Base-by-base conservation (phyloP, 1,140 invertebrate species). In the Mesaphorura yosii region DNA sequence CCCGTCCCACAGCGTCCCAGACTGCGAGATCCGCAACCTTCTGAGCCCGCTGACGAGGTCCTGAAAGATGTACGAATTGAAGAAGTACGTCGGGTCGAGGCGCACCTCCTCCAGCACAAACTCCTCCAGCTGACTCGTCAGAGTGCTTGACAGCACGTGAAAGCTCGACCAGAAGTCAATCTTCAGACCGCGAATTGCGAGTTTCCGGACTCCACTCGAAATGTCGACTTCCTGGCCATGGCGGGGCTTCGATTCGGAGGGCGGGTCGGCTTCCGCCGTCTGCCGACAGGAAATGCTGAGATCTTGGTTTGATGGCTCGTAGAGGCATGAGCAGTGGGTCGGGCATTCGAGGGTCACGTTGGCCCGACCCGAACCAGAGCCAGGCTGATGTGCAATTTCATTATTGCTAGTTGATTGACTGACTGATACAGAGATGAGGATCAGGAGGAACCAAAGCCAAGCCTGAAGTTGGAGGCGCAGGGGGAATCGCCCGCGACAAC, bases 81-180 rank as follows among this genome's bases (percentile, higher is more conserved):
- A 51, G 39, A 58, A 55, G 20, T 28, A 40, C 14, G 46, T 47
- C 5, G 60, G 50, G 15, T 56, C 54, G 6, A 55, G 26, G 34
- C 12, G n/a, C 12, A 51, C 42, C 12, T 54, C 14, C 6, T 51
- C 31, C 17, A 54, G 28, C 22, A 54, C 51, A 19, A 58, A 25
- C 26, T 39, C 34, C 7, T 20, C 34, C 2, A 53, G 31, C 28
- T 42, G 23, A 48, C 49, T 26, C 38, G 19, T 14, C 28, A 3
- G n/a, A 54, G 14, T 25, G 28, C 15, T 17, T 38, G 51, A 7
- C 40, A n/a, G n/a, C n/a, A n/a, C n/a, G n/a, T n/a, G 20, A 12
- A 53, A 38, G 14, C 12, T 5, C 5, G 27, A 12, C 12, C 2
- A 6, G 12, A 6, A 38, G 48, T 15, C 40, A 34, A 50, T 25